Evolutionary conservation across 2,797 vertebrate species (phyloP), one percentile per base, ranked within the genome.

Genomic region (Ibycter americanus): DNA sequence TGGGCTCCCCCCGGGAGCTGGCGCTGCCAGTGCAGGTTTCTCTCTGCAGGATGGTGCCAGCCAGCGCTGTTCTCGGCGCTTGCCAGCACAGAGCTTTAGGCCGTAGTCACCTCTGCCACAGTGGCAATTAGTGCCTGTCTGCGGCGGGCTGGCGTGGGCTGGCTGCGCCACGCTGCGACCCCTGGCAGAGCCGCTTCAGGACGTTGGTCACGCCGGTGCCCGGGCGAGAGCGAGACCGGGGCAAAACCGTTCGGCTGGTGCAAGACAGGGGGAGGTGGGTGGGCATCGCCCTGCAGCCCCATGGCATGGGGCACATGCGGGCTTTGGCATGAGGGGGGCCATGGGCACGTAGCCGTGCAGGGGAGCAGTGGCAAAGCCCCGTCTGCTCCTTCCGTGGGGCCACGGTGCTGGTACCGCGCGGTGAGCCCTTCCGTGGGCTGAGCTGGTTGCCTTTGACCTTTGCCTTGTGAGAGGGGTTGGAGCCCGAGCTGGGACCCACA

Each of bases 1-100:
- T 8, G 31, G 22, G 55, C 17, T 56, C 13, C 68, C 34, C 6
- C 9, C 0, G 2, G 42, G 58, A 51, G 21, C 25, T 0, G 1
- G 63, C 36, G 73, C 71, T 71, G 78, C 0, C 4, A 67, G 65
- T 0, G 9, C 52, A 32, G 8, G 51, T 78, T 66, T 25, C 34
- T 73, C 63, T 72, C 70, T 26, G 44, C 5, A 4, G 61, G 31
- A 42, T 4, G 4, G 67, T 70, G 79, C 79, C 78, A 61, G 79
- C 26, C 44, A 4, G 54, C 6, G 4, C 42, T 3, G 36, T 20
- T 38, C 74, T 26, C 21, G 78, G 73, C 83, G 76, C 68, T 25
- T 8, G 52, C 25, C 46, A 15, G 32, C 32, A 4, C 80, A 23
- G 66, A 49, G 66, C 80, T 91, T 12, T 10, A 3, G 58, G 73